phyloP scores from a whole-genome alignment of 2,888 invertebrate species.

The Sminthurinus aureus region DNA sequence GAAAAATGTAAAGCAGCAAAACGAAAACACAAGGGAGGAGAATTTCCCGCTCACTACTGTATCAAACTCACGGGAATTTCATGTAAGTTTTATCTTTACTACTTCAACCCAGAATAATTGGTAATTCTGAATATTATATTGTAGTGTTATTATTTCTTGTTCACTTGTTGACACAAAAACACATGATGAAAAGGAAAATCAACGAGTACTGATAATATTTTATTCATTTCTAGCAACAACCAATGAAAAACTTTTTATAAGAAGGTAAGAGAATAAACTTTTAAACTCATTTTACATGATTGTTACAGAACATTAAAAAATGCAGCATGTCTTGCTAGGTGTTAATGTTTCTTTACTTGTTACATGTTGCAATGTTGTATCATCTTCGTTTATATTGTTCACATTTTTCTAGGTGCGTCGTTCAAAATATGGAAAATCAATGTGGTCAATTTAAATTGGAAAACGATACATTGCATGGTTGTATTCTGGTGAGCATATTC shows the following conservation, averaged over 20 bases:
- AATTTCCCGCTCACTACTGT: conserved; percentile 68
- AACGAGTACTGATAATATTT: no score
- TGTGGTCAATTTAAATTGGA: conserved; percentile 66
- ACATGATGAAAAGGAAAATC: not conserved
- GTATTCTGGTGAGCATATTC: conserved; percentile 62
- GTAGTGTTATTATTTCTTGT: conserved; percentile 13
- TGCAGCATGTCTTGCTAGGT: no score
- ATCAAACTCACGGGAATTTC: conserved; percentile 67
- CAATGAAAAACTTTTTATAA: conserved; percentile 64
- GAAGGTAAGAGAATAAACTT: conserved; percentile 60
- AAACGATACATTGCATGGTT: conserved; percentile 65
- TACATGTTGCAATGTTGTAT: no score
- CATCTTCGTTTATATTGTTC: no score
- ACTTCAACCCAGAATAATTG: not conserved
- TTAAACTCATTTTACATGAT: no score
- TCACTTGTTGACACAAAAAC: conserved; percentile 12
- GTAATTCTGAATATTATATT: not conserved
- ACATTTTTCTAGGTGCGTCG: conserved; percentile 62
- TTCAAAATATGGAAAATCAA: conserved; percentile 66
- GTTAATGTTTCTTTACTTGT: no score
- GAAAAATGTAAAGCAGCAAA: conserved; percentile 66
- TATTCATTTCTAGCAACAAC: conserved; percentile 61
- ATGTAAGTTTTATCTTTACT: conserved; percentile 60
- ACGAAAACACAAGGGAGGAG: conserved; percentile 64
- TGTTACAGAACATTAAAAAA: no score